Conservation (phyloP, 2,888 invertebrate species). For the Agrochola lychnidis region DNA sequence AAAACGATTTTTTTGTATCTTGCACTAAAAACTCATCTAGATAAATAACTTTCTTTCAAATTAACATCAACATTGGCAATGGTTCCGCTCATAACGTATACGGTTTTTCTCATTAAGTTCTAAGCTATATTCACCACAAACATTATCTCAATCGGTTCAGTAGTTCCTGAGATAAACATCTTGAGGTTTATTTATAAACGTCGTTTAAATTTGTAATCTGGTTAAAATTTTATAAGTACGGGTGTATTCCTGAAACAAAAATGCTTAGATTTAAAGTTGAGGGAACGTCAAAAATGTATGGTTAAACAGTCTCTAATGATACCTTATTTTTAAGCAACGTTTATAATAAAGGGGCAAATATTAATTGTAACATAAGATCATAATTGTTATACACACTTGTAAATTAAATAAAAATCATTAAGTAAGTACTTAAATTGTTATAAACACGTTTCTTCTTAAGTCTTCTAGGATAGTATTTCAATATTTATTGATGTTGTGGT, state of each 20-base stretch:
- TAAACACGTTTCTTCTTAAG: constrained; percentile 28
- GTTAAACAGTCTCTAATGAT: not conserved
- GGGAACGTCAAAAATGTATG: too few relatives aligned
- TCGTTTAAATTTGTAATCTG: too few relatives aligned
- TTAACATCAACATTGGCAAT: not conserved
- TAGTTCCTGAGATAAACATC: constrained; percentile 53
- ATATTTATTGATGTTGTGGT: constrained; percentile 9
- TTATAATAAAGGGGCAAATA: constrained; percentile 12
- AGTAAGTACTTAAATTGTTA: constrained; percentile 20
- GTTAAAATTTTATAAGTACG: too few relatives aligned
- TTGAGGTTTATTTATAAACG: not conserved
- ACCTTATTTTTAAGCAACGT: too few relatives aligned
- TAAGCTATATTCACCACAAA: constrained; percentile 13
- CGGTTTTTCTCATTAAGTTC: constrained; percentile 1
- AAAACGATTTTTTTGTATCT: not conserved
- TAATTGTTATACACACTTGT: not conserved
- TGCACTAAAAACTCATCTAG: too few relatives aligned
- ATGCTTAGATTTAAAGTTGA: too few relatives aligned
- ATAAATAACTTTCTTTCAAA: not conserved
- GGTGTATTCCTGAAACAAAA: too few relatives aligned
- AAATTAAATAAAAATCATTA: not conserved
- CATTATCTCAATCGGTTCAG: constrained; percentile 28
- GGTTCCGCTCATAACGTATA: constrained; percentile 24
- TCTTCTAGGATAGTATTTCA: constrained; percentile 10
- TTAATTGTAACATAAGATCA: constrained; percentile 25